Evolutionary conservation across 2,113 vertebrate species (phyloP).

Genomic region (Brachirus orientalis): DNA sequence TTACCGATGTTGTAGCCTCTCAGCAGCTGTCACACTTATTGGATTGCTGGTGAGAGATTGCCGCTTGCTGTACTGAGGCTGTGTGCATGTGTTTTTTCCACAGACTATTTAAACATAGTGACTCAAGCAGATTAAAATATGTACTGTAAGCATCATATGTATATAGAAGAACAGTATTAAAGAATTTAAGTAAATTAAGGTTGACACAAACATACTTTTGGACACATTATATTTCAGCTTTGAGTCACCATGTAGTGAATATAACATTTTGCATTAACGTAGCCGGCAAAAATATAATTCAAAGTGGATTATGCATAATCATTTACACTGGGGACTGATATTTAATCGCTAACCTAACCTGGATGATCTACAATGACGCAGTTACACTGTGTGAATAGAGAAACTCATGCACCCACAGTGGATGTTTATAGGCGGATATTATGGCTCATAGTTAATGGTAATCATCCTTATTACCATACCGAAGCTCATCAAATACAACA

Average conservation of each 20-base stretch:
- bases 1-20: slow-evolving; percentile 36
- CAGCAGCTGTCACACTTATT: slow-evolving; percentile 63
- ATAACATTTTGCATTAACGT: slow-evolving; percentile 47
- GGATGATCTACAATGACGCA: slow-evolving; percentile 14
- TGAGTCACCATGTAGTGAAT: slow-evolving; percentile 29
- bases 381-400: not conserved
- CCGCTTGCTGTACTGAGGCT: slow-evolving; percentile 36
- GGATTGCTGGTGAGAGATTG: slow-evolving; percentile 64
- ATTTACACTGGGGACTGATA: slow-evolving; percentile 12
- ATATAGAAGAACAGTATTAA: slow-evolving; percentile 10
- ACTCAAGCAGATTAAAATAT: slow-evolving; percentile 21
- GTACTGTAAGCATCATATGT: not conserved
- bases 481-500: slow-evolving; percentile 13
- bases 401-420: not conserved
- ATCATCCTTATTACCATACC: slow-evolving; percentile 13
- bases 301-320: slow-evolving; percentile 28
- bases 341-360: slow-evolving; percentile 39
- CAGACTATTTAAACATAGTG: slow-evolving; percentile 17
- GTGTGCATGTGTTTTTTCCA: slow-evolving; percentile 23
- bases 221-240: slow-evolving; percentile 34
- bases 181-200: slow-evolving; percentile 1
- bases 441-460: slow-evolving; percentile 10
- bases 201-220: slow-evolving; percentile 28
- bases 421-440: slow-evolving; percentile 15
- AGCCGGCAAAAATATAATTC: slow-evolving; percentile 43